phyloP scores from a whole-genome alignment of 2,113 vertebrate genomes.

The Numenius arquata region DNA sequence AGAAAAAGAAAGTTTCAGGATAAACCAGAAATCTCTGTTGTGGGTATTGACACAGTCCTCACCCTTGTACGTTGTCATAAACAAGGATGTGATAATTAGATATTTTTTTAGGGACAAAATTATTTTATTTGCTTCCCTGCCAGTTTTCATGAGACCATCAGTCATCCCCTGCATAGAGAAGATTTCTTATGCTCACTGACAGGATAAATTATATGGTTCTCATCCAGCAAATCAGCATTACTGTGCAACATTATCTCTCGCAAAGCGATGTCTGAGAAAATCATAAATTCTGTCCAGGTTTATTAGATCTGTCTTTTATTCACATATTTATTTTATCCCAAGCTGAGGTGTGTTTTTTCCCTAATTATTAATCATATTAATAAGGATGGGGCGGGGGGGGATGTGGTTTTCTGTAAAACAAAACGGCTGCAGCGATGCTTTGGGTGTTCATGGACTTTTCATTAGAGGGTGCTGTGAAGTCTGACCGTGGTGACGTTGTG shows the following conservation, averaged over 20 bases:
- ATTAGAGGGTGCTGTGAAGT: background rate
- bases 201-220: constrained; percentile 80
- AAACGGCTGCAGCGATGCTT: background rate
- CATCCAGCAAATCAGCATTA: constrained; percentile 78
- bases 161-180: constrained; percentile 68
- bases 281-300: constrained; percentile 77
- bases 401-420: background rate
- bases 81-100: constrained; percentile 68
- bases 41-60: constrained; percentile 4
- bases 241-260: constrained; percentile 73
- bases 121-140: constrained; percentile 78
- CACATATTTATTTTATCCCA: constrained; percentile 70
- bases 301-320: constrained; percentile 75
- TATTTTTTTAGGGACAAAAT: constrained; percentile 73
- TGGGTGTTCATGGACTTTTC: background rate
- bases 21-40: background rate
- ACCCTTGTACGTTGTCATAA: background rate
- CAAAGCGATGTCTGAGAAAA: constrained; percentile 61
- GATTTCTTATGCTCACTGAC: constrained; percentile 76
- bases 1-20: constrained; percentile 10
- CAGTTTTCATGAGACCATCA: constrained; percentile 74
- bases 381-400: background rate
- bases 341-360: background rate
- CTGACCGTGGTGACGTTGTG: background rate
- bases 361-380: constrained; percentile 39